Evolutionary conservation across 2,888 invertebrate genomes (phyloP).

Genomic region (Eucriotettix oculatus): DNA sequence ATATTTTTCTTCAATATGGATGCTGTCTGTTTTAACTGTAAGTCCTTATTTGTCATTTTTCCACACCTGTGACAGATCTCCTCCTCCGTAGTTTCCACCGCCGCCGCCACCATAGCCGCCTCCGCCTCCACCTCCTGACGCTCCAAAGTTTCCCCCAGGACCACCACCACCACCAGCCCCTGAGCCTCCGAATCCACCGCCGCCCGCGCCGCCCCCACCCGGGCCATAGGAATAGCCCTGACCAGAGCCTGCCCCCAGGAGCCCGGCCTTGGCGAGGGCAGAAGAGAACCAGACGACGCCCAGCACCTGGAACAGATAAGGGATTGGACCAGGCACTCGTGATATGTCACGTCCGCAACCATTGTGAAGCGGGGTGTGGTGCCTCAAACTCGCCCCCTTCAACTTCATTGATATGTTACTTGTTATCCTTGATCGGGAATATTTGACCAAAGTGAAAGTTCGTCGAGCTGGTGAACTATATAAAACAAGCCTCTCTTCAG

Average conservation of each 20-base stretch:
- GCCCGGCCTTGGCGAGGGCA: neutral
- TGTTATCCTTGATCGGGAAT: too few species aligned
- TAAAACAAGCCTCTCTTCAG: too few species aligned
- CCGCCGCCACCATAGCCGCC: neutral
- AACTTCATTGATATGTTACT: too few species aligned
- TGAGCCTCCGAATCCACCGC: neutral
- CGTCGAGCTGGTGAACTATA: too few species aligned
- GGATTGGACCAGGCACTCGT: neutral
- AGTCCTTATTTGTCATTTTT: too few species aligned
- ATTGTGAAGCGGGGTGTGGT: too few species aligned
- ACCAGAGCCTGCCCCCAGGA: neutral
- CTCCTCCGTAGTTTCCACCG: neutral
- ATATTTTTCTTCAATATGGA: too few species aligned
- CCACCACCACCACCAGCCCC: conserved; percentile 2
- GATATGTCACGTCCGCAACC: too few species aligned
- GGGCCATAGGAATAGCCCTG: conserved; percentile 7
- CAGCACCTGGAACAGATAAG: neutral
- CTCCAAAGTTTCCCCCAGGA: neutral
- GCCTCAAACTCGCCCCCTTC: too few species aligned
- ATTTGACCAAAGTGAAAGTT: too few species aligned
- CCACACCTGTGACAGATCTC: neutral
- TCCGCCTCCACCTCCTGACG: neutral
- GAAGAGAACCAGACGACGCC: neutral
- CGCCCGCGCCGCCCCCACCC: neutral
- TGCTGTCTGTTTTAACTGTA: too few species aligned